These are phyloP conservation scores for Patiria pectinifera DNA, from an alignment of 53 echinoderm and acorn worm species.

Conservation along the genomic window DNA sequence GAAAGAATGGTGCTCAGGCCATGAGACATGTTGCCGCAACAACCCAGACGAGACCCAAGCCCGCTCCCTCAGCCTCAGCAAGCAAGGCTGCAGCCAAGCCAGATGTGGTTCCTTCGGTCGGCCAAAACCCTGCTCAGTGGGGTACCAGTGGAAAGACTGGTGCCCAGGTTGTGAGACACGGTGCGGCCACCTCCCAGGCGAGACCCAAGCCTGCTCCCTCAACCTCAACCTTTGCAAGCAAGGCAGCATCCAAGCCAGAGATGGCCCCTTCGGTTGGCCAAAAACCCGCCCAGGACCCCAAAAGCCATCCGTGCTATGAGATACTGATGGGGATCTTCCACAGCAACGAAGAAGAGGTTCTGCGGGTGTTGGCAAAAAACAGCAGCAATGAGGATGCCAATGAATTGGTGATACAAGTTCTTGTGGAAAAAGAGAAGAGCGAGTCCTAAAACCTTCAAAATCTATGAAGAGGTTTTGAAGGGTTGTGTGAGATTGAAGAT, in stretches of 20 bases:
- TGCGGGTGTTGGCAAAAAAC: not conserved
- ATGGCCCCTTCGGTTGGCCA: not conserved
- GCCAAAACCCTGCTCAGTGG: not conserved
- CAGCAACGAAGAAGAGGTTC: not conserved
- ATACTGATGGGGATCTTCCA: slow-evolving; percentile 12
- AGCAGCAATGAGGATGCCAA: not conserved
- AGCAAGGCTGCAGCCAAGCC: not conserved
- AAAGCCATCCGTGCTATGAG: not conserved
- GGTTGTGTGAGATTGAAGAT: no score
- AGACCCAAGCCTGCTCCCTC: not conserved
- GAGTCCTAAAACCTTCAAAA: not conserved
- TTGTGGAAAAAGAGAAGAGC: slow-evolving; percentile 14
- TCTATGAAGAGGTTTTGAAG: not conserved
- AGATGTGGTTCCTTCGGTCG: no score
- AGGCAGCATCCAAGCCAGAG: not conserved
- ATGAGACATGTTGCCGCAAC: not conserved
- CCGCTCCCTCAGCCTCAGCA: not conserved
- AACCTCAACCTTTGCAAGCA: not conserved
- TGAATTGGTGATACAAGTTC: not conserved
- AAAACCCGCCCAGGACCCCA: not conserved
- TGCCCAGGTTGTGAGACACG: slow-evolving; percentile 13
- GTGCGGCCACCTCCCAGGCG: not conserved
- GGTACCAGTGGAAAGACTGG: not conserved
- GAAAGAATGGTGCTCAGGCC: not conserved
- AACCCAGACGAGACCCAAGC: not conserved